Evolutionary conservation across 2,113 vertebrate genomes (phyloP), one percentile per base, ranked within the genome.

Genomic region (Sceloporus tristichus): DNA sequence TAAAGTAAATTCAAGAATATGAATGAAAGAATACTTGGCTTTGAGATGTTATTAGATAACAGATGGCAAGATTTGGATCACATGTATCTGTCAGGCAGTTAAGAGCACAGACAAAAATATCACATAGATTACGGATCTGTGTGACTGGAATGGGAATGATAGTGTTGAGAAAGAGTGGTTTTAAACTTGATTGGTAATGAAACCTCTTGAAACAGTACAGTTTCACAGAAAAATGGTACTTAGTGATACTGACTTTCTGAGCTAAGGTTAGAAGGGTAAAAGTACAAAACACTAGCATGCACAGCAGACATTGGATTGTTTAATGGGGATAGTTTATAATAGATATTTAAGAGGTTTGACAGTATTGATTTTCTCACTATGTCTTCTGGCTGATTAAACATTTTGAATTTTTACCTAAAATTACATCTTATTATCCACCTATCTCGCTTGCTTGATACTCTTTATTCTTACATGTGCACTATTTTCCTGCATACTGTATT

Each of bases 1-100:
- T 27, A 29, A 71, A 71, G 59, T 29, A 10, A 71, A 29, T 71
- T 29, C 23, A 29, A 27, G 38, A 42, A 40, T n/a, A 23, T 75
- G 14, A 34, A 85, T 21, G n/a, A 75, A 85, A 84, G 66, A 48
- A 29, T 40, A 29, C 0, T 78, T 88, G 10, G 34, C 89, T 77
- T 16, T 68, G 62, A 66, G 88, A 14, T 29, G 5, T 48, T 82
- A 53, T 42, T 79, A 84, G 38, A 71, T 54, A 77, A 42, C 23
- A 62, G 3, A 38, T 54, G 25, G 65, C 23, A 86, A 54, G 34
- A 73, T 10, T 92, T 76, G 38, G 29, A 56, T 81, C 19, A 66
- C 92, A 13, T 38, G 1, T 38, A 71, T 70, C 42, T 71, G 19
- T 83, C 27, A 18, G 19, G 23, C 11, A 86, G 76, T 77, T 84